Evolutionary conservation across 2,113 vertebrate species (phyloP).

Genomic region (Clarias gariepinus): DNA sequence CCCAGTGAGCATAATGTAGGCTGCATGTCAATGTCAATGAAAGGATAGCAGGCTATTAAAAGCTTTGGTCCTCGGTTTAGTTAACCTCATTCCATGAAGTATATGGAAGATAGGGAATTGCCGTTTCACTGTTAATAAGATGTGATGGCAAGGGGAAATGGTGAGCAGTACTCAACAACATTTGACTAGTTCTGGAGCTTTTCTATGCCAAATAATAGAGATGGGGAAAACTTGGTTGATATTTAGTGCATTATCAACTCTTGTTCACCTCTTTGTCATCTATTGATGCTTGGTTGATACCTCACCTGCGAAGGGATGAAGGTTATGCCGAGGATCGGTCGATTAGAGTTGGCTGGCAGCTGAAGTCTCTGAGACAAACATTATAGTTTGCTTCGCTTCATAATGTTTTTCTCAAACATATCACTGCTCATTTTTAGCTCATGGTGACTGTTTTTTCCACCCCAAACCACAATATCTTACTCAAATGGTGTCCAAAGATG

Average conservation of each 20-base stretch:
- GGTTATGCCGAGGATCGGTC: slow-evolving; percentile 5
- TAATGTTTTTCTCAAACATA: slow-evolving; percentile 5
- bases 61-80: slow-evolving; percentile 31
- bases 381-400: neutral
- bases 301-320: neutral
- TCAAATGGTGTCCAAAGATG: neutral
- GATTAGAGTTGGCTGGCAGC: neutral
- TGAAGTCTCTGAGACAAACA: neutral
- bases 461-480: neutral
- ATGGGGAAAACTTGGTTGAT: neutral
- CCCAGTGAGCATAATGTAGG: slow-evolving; percentile 4
- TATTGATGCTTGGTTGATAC: slow-evolving; percentile 16
- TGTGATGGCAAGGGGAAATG: neutral
- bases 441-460: neutral
- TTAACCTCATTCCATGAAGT: slow-evolving; percentile 31
- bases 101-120: neutral
- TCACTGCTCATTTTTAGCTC: neutral
- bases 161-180: neutral
- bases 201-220: neutral
- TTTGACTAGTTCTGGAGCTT: neutral
- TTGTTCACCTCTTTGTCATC: slow-evolving; percentile 10
- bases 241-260: neutral
- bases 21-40: slow-evolving; percentile 37
- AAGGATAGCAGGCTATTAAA: slow-evolving; percentile 32
- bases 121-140: neutral